Conservation (phyloP, 2,888 invertebrate genomes). For the Drosophila ezoana region DNA sequence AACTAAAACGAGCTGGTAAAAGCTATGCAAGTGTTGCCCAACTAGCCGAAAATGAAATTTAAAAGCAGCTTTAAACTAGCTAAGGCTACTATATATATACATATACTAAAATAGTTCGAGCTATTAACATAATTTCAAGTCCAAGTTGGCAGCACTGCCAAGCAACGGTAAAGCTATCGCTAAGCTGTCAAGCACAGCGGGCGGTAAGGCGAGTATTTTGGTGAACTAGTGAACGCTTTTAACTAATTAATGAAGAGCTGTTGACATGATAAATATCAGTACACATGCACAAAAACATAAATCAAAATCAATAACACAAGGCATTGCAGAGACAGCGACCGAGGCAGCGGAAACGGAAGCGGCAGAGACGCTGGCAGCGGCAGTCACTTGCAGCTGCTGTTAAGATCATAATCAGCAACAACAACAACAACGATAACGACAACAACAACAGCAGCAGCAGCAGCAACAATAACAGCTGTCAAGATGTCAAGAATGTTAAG, state of each 20-base stretch:
- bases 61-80: background rate
- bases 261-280: constrained; percentile 22
- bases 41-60: too few species aligned
- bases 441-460: constrained; percentile 10
- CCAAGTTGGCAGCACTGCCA: background rate
- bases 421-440: constrained; percentile 7
- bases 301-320: constrained; percentile 29
- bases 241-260: constrained; percentile 48
- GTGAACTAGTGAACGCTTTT: constrained; percentile 23
- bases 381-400: constrained; percentile 24
- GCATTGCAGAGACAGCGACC: background rate
- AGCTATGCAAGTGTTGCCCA: too few species aligned
- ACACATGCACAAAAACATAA: constrained; percentile 23
- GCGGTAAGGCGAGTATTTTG: background rate
- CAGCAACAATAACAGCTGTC: constrained; percentile 20
- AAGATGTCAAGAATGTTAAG: constrained; percentile 32
- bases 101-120: too few species aligned
- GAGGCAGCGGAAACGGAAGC: background rate
- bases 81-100: too few species aligned
- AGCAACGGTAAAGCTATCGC: constrained; percentile 20
- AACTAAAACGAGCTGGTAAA: background rate
- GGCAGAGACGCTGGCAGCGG: background rate
- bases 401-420: constrained; percentile 33
- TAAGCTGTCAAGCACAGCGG: constrained; percentile 20
- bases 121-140: too few species aligned